Evolutionary conservation across 2,888 invertebrate genomes (phyloP), one percentile per base, ranked within the genome.

Genomic region (Drosophila tripunctata): DNA sequence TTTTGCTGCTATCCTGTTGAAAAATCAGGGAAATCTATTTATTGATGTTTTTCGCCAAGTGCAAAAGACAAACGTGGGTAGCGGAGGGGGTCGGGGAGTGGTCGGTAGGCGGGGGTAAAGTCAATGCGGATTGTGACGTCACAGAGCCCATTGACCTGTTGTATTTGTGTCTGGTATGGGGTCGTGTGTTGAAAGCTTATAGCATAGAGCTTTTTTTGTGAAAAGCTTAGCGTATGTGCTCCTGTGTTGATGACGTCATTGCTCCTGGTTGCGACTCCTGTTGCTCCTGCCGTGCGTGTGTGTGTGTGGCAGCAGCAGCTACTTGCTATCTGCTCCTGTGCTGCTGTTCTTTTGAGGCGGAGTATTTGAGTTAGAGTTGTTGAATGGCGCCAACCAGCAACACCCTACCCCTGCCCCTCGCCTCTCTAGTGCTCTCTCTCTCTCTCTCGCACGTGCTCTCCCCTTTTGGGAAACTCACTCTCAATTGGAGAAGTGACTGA

Each of bases 21-120:
- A 89, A 89, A 89, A 88, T 85, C 89, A 88, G 88, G 90, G 87
- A 90, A 90, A 90, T 89, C 90, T 90, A 90, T 90, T 90, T 88
- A 88, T 88, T 86, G 88, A 89, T 86, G 84, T 89, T 89, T 90
- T 87, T 85, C 75, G 78, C 82, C 65, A 70, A 51, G 38, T 48
- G 15, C 43, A 36, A 64, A 43, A 41, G 41, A 22, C 27, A 27
- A 27, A 8, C 8, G 27, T 10, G 10, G 10, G 27, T 27, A 10
- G 27, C 3, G 0, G 8, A 10, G 27, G 27, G 27, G 27, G 21
- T 21, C 4, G 21, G 21, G 21, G 21, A 4, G 3, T 21, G 21
- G 0, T 8, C 10, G 27, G 10, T 10, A 10, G 10, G 27, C 10
- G 10, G 2, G 8, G 27, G 3, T n/a, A n/a, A n/a, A n/a, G n/a